Evolutionary conservation across 2,888 invertebrate species (phyloP), one percentile per base, ranked within the genome.

Genomic region (Morinoia aosen): DNA sequence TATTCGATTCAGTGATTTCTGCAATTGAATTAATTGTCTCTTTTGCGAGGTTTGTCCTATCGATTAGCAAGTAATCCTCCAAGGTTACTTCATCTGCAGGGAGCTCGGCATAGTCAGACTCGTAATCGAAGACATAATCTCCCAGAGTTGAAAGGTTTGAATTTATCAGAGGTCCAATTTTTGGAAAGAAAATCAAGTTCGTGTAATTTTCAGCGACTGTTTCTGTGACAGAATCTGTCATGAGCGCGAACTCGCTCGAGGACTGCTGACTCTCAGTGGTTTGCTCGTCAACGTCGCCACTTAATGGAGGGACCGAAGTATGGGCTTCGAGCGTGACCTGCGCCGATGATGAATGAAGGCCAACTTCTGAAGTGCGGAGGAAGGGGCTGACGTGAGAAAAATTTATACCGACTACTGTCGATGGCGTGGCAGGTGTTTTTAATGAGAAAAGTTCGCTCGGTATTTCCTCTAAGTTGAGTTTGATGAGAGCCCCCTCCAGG

Each of bases 391-490:
- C 33, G 25, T 39, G 93, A 8, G 93, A 48, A 93, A 93, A 93
- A 93, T 93, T 93, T 93, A 93, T 57, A 93, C 93, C 57, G 48
- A 57, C n/a, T 11, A 12, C 57, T 19, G 93, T 93, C 58, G 93
- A 93, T 57, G 93, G 57, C 93, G 93, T 93, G 57, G 57, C 93
- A 57, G 93, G 93, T n/a, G 56, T 57, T 93, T 93, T 57, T 93
- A 93, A 93, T 57, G 93, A 93, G 57, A 93, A 93, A 93, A 93
- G 93, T 93, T 57, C 93, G 58, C 57, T 93, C 2, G 93, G 57
- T 93, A 93, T 93, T 93, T 93, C 93, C 25, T 93, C 93, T 16
- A 93, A 93, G 93, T 93, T 93, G 93, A 93, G 39, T 33, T 93
- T 93, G 25, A 93, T 93, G 93, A 93, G 93, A 93, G 93, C 93